These are phyloP conservation scores for Ostrea denselamellosa DNA, from an alignment of 1,140 invertebrate genomes.

Conservation along the genomic window DNA sequence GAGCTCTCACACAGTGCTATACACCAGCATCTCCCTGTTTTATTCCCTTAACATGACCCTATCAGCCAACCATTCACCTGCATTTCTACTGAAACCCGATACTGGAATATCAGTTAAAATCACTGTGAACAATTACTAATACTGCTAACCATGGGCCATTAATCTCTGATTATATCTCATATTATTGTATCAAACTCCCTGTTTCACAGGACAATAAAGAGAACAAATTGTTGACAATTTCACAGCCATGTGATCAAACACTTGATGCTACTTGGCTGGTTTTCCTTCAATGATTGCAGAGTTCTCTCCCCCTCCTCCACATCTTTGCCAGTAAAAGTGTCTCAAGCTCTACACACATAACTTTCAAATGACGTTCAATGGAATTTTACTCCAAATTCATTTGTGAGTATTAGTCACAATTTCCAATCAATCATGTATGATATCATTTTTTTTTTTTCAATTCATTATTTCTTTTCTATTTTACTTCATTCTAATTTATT, in stretches of 20 bases:
- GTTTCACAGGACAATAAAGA: slow-evolving; percentile 24
- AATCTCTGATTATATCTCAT: slow-evolving; percentile 26
- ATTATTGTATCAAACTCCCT: slow-evolving; percentile 23
- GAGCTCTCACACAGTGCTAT: neutral
- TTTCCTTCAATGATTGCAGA: neutral
- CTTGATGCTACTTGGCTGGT: neutral
- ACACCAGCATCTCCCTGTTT: slow-evolving; percentile 6
- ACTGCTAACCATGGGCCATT: neutral
- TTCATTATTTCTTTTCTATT: no score
- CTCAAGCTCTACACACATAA: neutral
- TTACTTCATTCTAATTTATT: no score
- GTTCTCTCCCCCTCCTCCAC: slow-evolving; percentile 2
- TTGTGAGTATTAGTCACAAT: neutral
- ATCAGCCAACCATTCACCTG: neutral
- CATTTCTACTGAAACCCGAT: slow-evolving; percentile 16
- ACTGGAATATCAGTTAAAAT: slow-evolving; percentile 10
- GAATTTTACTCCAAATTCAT: neutral
- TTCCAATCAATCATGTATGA: neutral
- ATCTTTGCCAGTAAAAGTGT: neutral
- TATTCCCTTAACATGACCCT: neutral
- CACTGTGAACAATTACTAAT: neutral
- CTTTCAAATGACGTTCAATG: neutral
- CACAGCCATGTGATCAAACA: slow-evolving; percentile 30
- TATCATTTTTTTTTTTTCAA: no score
- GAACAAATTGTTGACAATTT: slow-evolving; percentile 27